Base-by-base conservation (phyloP, 2,113 vertebrate genomes). In the Nyctibius bracteatus region DNA sequence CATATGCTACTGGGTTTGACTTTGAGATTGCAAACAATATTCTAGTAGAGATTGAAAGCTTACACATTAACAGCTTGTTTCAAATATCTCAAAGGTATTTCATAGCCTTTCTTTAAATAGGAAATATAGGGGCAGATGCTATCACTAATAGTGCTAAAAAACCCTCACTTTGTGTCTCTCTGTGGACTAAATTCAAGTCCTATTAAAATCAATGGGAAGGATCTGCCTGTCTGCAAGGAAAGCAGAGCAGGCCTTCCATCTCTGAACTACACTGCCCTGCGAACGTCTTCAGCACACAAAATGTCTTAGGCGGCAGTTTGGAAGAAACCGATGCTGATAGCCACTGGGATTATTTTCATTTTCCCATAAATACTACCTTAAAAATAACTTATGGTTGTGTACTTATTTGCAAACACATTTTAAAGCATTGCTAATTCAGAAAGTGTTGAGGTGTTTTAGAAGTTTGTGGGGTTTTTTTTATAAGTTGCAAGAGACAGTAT, bases 31-130 rank as follows among this genome's bases (percentile, higher is more conserved):
- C 43, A 80, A 43, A 52, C 31, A 66, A 14, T 92, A 46, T 86
- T 95, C 14, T 71, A 83, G 63, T 43, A 41, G 87, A 88, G 68
- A 44, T 8, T 79, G 84, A 90, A 87, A 95, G 27, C 30, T 81
- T 92, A 44, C 57, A 61, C 17, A 37, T 67, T 96, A 94, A 81
- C 81, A 94, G 31, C 77, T 94, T 96, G 92, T 94, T 96, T 90
- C 52, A 37, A 57, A 37, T 67, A 51, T 70, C 85, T 82, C 87
- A 66, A n/a, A 94, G 78, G 44, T 66, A 82, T 90, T 91, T 15
- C 81, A 47, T 10, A 82, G 54, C 18, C 25, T 77, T 86, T 68
- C 71, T 77, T 95, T 95, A 73, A 31, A 31, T 58, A 66, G 43
- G 46, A 90, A 91, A 91, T 90, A 52, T 1, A 90, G 71, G 43